Percentiles rank a stretch among this genome's conserved stretches.
phyloP scores from a whole-genome alignment of 2,888 invertebrate species.

The Agriotes lineatus region DNA sequence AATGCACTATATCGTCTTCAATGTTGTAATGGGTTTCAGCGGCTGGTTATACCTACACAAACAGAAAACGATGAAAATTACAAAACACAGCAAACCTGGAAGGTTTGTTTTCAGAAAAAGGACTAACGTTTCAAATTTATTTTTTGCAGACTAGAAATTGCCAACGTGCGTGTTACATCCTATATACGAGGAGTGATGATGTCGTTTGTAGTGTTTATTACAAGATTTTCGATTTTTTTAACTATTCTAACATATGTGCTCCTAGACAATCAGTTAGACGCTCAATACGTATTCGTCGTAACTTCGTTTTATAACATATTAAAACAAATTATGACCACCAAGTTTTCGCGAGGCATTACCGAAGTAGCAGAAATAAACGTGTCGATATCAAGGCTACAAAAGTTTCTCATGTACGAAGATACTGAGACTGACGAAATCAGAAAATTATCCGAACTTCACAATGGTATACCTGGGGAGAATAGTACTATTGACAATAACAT shows the following conservation, averaged over 20 bases:
- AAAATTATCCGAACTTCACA: not conserved
- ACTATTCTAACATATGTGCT: constrained; percentile 82
- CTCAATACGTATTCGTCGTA: constrained; percentile 86
- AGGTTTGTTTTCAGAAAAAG: no score
- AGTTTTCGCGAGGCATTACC: constrained; percentile 86
- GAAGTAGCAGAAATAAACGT: constrained; percentile 82
- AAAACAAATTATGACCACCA: constrained; percentile 86
- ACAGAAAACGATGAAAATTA: no score
- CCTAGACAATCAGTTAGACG: constrained; percentile 76
- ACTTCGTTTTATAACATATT: constrained; percentile 90
- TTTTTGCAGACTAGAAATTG: constrained; percentile 72
- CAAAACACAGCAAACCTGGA: no score
- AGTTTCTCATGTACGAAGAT: constrained; percentile 67
- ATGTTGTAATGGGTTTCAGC: no score
- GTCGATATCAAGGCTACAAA: constrained; percentile 77
- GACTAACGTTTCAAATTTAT: no score
- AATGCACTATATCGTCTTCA: no score
- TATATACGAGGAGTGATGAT: constrained; percentile 80
- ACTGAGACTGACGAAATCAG: constrained; percentile 8
- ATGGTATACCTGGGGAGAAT: constrained; percentile 25
- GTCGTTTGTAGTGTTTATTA: constrained; percentile 86
- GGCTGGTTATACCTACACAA: no score
- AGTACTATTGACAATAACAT: not conserved
- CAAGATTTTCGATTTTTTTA: constrained; percentile 85
- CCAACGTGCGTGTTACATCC: constrained; percentile 76